Conservation (phyloP, 2,888 invertebrate species). For the Apodemia mormo region DNA sequence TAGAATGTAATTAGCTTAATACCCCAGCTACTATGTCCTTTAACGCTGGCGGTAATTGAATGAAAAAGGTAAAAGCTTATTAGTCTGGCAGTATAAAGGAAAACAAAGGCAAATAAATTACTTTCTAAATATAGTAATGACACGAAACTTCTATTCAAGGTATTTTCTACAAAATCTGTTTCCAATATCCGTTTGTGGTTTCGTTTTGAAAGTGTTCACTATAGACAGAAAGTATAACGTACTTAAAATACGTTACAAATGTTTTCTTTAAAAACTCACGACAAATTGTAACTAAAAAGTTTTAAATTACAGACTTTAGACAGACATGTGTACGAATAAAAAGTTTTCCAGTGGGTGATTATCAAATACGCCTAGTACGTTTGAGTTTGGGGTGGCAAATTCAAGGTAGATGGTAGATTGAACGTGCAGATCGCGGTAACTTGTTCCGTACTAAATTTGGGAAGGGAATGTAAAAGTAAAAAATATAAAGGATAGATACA, state of each 20-base stretch:
- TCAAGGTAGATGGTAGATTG: not conserved
- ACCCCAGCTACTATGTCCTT: conserved; percentile 37
- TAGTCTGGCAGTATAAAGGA: conserved; percentile 34
- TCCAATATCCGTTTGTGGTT: conserved; percentile 2
- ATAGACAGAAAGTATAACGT: not conserved
- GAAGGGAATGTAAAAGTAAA: too few relatives aligned
- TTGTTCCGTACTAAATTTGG: too few relatives aligned
- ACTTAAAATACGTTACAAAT: too few relatives aligned
- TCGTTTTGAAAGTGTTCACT: not conserved
- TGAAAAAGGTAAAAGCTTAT: conserved; percentile 70
- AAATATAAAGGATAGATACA: too few relatives aligned
- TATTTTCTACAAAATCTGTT: not conserved
- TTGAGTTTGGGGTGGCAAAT: not conserved
- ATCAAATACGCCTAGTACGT: not conserved
- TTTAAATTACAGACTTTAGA: too few relatives aligned
- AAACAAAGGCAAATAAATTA: conserved; percentile 36
- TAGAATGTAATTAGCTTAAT: conserved; percentile 35
- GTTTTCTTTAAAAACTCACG: too few relatives aligned
- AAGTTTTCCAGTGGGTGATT: not conserved
- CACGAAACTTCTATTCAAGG: conserved; percentile 1
- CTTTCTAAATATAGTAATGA: conserved; percentile 29
- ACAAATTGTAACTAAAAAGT: too few relatives aligned
- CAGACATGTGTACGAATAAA: not conserved
- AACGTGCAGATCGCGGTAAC: too few relatives aligned
- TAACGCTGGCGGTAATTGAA: conserved; percentile 53